These are phyloP conservation scores for Apis florea DNA, from an alignment of 1,140 invertebrate species.

Conservation along the genomic window DNA sequence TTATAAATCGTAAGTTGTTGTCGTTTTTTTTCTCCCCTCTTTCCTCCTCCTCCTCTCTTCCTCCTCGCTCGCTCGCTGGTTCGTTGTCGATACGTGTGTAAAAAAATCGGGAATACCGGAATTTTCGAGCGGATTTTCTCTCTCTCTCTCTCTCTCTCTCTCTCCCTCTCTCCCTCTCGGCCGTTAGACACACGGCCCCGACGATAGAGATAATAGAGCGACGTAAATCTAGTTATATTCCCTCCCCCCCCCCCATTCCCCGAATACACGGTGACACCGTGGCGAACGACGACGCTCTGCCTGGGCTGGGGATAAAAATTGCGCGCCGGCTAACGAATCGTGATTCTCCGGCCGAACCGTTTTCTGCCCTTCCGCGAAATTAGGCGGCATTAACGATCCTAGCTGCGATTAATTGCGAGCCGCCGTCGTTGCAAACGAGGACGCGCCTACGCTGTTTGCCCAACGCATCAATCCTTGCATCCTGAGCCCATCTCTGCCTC, in stretches of 20 bases:
- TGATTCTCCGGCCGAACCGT: conserved; percentile 63
- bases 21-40: conserved; percentile 15
- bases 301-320: conserved; percentile 38
- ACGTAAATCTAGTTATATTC: conserved; percentile 49
- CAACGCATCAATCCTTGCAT: conserved; percentile 69
- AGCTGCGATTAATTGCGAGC: conserved; percentile 72
- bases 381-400: conserved; percentile 72
- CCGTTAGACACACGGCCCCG: conserved; percentile 23
- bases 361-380: conserved; percentile 69
- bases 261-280: conserved; percentile 50
- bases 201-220: conserved; percentile 51
- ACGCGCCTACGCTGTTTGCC: conserved; percentile 69
- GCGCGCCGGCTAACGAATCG: conserved; percentile 68
- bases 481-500: conserved; percentile 16
- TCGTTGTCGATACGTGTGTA: conserved; percentile 44
- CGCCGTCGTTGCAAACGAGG: conserved; percentile 69
- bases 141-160: no score
- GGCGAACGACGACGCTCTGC: conserved; percentile 13
- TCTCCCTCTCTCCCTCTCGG: conserved; percentile 2
- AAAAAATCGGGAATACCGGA: conserved; percentile 43
- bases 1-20: conserved; percentile 51
- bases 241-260: no score
- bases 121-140: conserved; percentile 36
- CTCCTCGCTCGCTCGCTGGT: not conserved
- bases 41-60: not conserved